A percentile compares a stretch with the other conserved stretches of the same genome.
These are phyloP conservation scores for Macrophya annulata DNA, from an alignment of 2,888 invertebrate species.

Conservation along the genomic window DNA sequence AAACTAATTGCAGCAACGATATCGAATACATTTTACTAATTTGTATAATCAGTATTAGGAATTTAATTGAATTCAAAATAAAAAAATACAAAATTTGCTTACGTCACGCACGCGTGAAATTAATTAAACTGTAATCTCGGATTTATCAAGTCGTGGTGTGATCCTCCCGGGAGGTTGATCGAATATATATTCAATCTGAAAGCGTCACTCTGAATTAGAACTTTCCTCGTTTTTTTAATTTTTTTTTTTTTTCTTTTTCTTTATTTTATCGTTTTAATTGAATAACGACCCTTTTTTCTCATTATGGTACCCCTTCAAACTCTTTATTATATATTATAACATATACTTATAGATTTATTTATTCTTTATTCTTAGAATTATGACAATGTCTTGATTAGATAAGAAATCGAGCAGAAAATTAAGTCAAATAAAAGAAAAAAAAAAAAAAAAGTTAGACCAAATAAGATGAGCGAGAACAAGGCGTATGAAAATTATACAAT, in stretches of 20 bases:
- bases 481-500: constrained; percentile 31
- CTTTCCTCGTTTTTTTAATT: background rate
- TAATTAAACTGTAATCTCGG: constrained; percentile 13
- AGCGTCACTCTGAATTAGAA: background rate
- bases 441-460: background rate
- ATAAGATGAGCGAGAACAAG: background rate
- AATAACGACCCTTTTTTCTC: background rate
- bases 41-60: background rate
- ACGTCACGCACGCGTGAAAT: background rate
- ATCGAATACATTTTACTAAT: background rate
- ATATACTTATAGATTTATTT: too few species aligned
- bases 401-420: too few species aligned
- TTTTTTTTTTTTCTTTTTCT: too few species aligned
- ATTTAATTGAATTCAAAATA: constrained; percentile 7
- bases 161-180: constrained; percentile 1
- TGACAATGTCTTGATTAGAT: too few species aligned
- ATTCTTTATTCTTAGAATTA: too few species aligned
- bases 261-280: background rate
- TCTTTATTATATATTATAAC: too few species aligned
- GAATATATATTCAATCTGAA: background rate
- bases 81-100: background rate
- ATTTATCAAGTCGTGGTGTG: background rate
- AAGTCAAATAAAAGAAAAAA: too few species aligned
- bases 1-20: background rate
- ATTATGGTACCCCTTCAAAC: too few species aligned